Percentiles rank a stretch among this genome's conserved stretches.
These are phyloP conservation scores for Hecatera dysodea DNA, from an alignment of 2,888 invertebrate species.

Conservation along the genomic window DNA sequence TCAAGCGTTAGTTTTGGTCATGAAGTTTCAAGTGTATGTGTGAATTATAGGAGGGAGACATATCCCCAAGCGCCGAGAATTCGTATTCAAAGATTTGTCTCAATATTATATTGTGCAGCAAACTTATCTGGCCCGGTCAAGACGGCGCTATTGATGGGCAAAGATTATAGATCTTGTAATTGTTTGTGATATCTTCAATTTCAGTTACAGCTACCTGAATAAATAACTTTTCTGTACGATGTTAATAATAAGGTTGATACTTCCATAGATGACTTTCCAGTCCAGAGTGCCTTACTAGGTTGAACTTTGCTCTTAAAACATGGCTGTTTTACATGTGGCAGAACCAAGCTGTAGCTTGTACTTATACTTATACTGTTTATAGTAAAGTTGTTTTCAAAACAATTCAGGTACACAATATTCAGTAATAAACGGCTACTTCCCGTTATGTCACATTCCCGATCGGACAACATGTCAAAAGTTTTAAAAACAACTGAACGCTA, in stretches of 20 bases:
- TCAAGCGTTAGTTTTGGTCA: constrained; percentile 46
- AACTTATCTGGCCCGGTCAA: too few species aligned
- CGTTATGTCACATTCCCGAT: too few species aligned
- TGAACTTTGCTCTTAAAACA: constrained; percentile 23
- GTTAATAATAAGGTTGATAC: neutral
- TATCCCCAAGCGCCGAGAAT: constrained; percentile 4
- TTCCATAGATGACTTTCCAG: constrained; percentile 5
- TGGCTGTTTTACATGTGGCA: constrained; percentile 2
- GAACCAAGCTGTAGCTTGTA: neutral
- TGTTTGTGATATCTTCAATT: too few species aligned
- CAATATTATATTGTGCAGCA: neutral
- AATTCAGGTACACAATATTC: too few species aligned
- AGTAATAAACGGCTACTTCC: too few species aligned
- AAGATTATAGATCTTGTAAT: too few species aligned
- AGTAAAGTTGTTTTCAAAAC: neutral
- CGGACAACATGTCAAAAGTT: too few species aligned
- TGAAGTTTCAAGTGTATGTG: constrained; percentile 21
- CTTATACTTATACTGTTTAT: neutral
- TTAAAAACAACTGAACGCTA: too few species aligned
- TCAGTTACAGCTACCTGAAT: too few species aligned
- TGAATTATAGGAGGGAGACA: constrained; percentile 11
- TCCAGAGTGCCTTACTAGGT: constrained; percentile 11
- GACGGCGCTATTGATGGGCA: too few species aligned
- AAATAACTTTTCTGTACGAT: neutral
- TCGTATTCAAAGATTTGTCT: neutral